Evolutionary conservation across 2,888 invertebrate genomes (phyloP).

Genomic region (Diabrotica balteata): DNA sequence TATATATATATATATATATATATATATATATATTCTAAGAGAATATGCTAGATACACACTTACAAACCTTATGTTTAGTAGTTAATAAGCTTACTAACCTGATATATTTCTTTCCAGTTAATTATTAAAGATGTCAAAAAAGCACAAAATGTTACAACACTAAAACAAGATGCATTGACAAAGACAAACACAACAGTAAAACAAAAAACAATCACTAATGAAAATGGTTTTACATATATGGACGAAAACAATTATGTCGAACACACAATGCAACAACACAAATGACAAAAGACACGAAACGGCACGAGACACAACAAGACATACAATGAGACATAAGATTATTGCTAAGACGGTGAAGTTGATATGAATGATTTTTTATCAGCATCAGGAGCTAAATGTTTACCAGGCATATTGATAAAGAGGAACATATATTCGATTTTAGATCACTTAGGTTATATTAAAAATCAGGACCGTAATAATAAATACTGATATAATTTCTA

Average conservation of each 20-base stretch:
- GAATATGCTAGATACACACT: too few relatives aligned
- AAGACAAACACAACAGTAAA: slow-evolving; percentile 12
- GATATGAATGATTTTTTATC: not conserved
- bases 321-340: slow-evolving; percentile 3
- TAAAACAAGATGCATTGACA: slow-evolving; percentile 5
- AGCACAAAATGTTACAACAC: slow-evolving; percentile 4
- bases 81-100: slow-evolving; percentile 4
- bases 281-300: slow-evolving; percentile 12
- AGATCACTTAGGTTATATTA: too few relatives aligned
- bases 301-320: not conserved
- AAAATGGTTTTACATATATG: slow-evolving; percentile 7
- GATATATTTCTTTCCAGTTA: not conserved
- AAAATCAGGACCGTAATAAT: not conserved
- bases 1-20: too few relatives aligned
- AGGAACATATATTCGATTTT: not conserved
- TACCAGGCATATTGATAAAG: slow-evolving; percentile 26
- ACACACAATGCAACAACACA: slow-evolving; percentile 13
- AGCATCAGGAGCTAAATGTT: slow-evolving; percentile 29
- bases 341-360: too few relatives aligned
- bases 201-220: slow-evolving; percentile 13
- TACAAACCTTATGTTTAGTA: slow-evolving; percentile 1
- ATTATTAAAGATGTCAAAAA: not conserved
- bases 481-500: too few relatives aligned
- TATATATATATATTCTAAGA: too few relatives aligned
- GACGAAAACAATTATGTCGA: slow-evolving; percentile 14